Percentiles rank a stretch among this genome's conserved stretches.
Conservation (phyloP, 2,113 vertebrate species). For the Halcyon senegalensis region DNA sequence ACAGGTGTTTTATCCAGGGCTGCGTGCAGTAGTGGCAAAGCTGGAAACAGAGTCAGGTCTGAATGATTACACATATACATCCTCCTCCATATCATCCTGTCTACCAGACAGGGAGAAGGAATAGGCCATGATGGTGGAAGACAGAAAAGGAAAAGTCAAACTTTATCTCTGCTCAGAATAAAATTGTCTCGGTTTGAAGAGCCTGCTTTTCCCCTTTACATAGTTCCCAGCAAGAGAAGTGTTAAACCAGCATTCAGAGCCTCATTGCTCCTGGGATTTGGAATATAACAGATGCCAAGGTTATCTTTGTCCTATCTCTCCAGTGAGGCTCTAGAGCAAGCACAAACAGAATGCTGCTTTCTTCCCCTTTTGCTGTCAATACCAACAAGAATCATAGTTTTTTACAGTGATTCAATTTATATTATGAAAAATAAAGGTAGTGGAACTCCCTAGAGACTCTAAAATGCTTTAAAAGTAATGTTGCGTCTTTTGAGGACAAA, state of each 20-base stretch:
- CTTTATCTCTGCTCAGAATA: not conserved
- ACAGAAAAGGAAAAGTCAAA: not conserved
- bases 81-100: not conserved
- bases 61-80: not conserved
- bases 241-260: conserved; percentile 11
- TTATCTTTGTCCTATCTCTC: conserved; percentile 22
- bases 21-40: not conserved
- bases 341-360: conserved; percentile 4
- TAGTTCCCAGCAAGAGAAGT: not conserved
- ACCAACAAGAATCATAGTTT: not conserved
- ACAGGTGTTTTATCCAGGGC: not conserved
- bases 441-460: not conserved
- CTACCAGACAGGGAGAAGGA: not conserved
- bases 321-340: not conserved
- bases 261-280: not conserved
- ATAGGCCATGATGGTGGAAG: not conserved
- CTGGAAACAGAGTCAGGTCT: not conserved
- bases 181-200: not conserved
- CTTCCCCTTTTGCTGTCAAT: not conserved
- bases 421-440: not conserved
- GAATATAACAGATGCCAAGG: conserved; percentile 9
- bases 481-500: not conserved
- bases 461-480: not conserved
- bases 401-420: not conserved
- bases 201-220: not conserved